Base-by-base conservation (phyloP, 2,113 vertebrate species). In the Tyrannus savana region DNA sequence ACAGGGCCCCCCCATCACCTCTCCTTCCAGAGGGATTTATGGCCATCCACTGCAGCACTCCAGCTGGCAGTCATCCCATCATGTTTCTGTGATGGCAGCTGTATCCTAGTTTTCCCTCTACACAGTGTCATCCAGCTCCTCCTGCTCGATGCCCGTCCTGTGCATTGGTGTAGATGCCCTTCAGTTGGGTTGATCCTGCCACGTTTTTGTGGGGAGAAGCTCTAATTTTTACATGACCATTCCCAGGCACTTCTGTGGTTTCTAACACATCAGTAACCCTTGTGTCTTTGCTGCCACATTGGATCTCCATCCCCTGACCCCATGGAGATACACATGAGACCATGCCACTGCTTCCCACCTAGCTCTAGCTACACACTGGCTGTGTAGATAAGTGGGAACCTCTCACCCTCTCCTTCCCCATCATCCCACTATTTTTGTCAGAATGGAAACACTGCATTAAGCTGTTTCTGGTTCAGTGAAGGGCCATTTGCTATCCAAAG, bases 391-490 rank as follows among this genome's bases (percentile, higher is more conserved):
- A 81, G 31, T 22, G 68, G 76, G 72, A 94, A 35, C 56, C 60
- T 59, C 95, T 84, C 81, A 46, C 62, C 56, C 55, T 67, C 42
- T 67, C 42, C 73, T 87, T 91, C 73, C 93, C 84, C 56, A 33
- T 46, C 87, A 39, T 16, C 41, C 89, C 3, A 14, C 58, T 92
- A 24, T 63, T 87, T 77, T 81, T 84, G 84, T 87, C 64, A 72
- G 50, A 78, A 63, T 87, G 39, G 56, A 91, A 84, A 28, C 77
- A 59, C 25, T 78, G 56, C 84, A 53, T 91, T 91, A 84, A 89
- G 84, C 64, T 72, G 23, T 87, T 94, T 94, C 89, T 95, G 93
- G 92, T 95, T 96, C 95, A 96, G 39, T 78, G 93, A 33, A 59
- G 73, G 92, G 93, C 6, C 84, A 82, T 50, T 42, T 78, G 64